These are phyloP conservation scores for Galeopterus variegatus DNA, from an alignment of 2,113 vertebrate species.

Conservation along the genomic window DNA sequence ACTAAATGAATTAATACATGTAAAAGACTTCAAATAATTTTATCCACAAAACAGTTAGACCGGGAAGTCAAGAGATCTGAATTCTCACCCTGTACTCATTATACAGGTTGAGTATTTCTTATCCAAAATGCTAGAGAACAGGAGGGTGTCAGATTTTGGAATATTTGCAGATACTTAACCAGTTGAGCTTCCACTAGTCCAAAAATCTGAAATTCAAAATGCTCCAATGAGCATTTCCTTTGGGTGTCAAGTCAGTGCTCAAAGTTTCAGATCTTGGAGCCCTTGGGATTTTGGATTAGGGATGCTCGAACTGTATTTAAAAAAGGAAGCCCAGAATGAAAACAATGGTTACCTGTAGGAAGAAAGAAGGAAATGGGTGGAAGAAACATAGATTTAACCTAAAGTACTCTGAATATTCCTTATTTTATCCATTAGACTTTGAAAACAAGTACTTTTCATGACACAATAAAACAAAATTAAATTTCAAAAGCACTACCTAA, in stretches of 20 bases:
- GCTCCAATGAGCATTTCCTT: too few species aligned
- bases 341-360: not conserved
- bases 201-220: too few species aligned
- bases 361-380: not conserved
- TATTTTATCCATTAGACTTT: not conserved
- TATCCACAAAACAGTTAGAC: not conserved
- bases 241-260: too few species aligned
- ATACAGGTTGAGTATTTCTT: too few species aligned
- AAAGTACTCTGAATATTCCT: not conserved
- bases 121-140: too few species aligned
- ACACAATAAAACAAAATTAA: not conserved
- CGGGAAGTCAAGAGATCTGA: not conserved
- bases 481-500: slow-evolving; percentile 35
- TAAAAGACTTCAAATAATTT: not conserved
- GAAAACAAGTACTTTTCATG: not conserved
- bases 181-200: too few species aligned
- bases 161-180: too few species aligned
- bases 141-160: too few species aligned
- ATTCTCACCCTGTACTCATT: not conserved
- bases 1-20: not conserved
- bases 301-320: not conserved
- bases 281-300: too few species aligned
- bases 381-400: not conserved
- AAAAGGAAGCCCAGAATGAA: not conserved
- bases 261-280: too few species aligned